A percentile compares a stretch with the other conserved stretches of the same genome.
Conservation (phyloP, 2,113 vertebrate genomes). For the Machaerirhynchus nigripectus region DNA sequence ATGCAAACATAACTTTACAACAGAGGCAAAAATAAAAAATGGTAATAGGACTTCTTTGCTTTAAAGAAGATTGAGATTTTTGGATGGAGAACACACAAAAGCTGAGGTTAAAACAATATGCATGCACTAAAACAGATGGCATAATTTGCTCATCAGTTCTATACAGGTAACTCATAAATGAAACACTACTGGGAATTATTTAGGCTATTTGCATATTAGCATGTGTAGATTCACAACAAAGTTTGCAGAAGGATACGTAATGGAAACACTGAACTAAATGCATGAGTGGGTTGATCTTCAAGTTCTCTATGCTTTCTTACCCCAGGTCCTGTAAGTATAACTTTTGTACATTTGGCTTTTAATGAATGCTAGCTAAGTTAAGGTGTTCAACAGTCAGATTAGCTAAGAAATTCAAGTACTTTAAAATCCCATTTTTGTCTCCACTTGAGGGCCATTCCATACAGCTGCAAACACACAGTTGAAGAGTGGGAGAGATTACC, state of each 20-base stretch:
- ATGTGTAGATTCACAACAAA: neutral
- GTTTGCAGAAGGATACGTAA: neutral
- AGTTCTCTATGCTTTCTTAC: neutral
- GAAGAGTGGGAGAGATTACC: neutral
- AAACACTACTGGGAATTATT: neutral
- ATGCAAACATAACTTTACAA: neutral
- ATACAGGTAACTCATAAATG: neutral
- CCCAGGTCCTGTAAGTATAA: neutral
- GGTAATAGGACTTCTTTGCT: neutral
- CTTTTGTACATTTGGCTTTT: neutral
- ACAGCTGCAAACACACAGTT: neutral
- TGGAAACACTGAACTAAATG: neutral
- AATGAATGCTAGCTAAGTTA: neutral
- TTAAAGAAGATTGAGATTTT: neutral
- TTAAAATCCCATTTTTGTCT: neutral
- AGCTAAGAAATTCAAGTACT: neutral
- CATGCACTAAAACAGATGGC: neutral
- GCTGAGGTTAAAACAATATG: neutral
- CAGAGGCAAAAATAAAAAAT: neutral
- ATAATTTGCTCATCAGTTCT: neutral
- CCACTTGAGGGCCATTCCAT: neutral
- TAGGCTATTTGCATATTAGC: neutral
- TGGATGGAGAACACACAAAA: neutral
- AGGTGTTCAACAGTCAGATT: neutral
- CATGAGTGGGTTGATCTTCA: neutral